Base-by-base conservation (phyloP, 2,797 vertebrate species). In the Epinephelus awoara region DNA sequence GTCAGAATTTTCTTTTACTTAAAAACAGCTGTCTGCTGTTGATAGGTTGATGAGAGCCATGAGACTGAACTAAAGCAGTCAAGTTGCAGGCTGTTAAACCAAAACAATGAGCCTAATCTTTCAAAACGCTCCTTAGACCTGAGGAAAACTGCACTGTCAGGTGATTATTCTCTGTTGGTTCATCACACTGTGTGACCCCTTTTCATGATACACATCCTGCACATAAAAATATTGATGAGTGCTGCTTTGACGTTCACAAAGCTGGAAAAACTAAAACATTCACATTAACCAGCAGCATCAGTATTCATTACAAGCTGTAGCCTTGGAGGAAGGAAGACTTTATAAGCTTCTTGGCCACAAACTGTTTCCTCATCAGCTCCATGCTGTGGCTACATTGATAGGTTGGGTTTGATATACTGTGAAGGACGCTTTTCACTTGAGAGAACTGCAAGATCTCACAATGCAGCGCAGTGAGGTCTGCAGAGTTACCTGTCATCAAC, bases 281-380 rank as follows among this genome's bases (percentile, higher is more conserved):
- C 23, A 34, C n/a, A 9, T 64, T n/a, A 42, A 42, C 40, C 9
- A 27, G 18, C 40, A 25, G 12, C 61, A 44, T 61, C 50, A 65
- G 3, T 70, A 52, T 3, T 67, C 17, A 50, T 40, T 55, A 57
- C 6, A 40, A 47, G 56, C 65, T 66, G 34, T 46, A 23, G 49
- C 5, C n/a, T 51, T 55, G 38, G 23, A 13, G 15, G 23, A 11
- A 21, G 15, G 10, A 72, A 23, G 17, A 40, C n/a, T 34, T 38
- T 84, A 68, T 19, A 52, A 18, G 18, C 27, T 63, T 29, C 23
- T 57, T 58, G 52, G 27, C 59, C 67, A 29, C 21, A 47, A 23
- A 58, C 42, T 23, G 46, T 29, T 54, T 49, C 42, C 21, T 5
- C 23, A 42, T 63, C 29, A 62, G 72, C 7, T 58, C 4, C 42